These are phyloP conservation scores for Clarias pachynema DNA, from an alignment of 2,797 vertebrate genomes.

Conservation along the genomic window DNA sequence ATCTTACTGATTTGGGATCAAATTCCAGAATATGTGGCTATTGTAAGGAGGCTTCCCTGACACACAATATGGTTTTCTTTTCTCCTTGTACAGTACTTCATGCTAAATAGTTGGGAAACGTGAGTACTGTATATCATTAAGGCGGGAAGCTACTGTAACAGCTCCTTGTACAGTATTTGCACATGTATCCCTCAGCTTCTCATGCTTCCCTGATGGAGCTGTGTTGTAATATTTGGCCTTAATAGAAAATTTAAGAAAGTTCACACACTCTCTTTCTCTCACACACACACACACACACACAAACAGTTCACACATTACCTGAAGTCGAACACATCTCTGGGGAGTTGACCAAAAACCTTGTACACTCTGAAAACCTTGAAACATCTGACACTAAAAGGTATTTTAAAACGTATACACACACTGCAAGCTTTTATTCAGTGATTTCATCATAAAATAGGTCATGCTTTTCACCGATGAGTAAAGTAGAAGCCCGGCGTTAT, in stretches of 20 bases:
- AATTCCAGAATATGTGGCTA: too few species aligned
- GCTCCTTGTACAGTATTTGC: neutral
- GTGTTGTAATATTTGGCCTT: conserved; percentile 17
- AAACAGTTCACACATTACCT: neutral
- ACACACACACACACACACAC: conserved; percentile 3
- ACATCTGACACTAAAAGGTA: conserved; percentile 27
- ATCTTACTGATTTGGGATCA: too few species aligned
- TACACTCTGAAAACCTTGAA: conserved; percentile 35
- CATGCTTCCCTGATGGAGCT: neutral
- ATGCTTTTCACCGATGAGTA: conserved; percentile 29
- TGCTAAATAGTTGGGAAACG: neutral
- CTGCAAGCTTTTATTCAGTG: neutral
- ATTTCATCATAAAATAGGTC: conserved; percentile 41
- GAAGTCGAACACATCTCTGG: conserved; percentile 25
- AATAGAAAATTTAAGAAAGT: conserved; percentile 9
- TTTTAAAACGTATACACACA: conserved; percentile 21
- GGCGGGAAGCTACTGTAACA: neutral
- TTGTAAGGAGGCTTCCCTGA: neutral
- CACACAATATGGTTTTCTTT: neutral
- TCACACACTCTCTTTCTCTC: neutral
- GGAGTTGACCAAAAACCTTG: conserved; percentile 25
- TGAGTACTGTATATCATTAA: neutral
- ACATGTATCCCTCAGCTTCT: conserved; percentile 55
- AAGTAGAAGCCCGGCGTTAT: conserved; percentile 6
- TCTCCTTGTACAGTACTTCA: neutral